phyloP scores from a whole-genome alignment of 2,888 invertebrate species.

The Scaptomyza tumidula region DNA sequence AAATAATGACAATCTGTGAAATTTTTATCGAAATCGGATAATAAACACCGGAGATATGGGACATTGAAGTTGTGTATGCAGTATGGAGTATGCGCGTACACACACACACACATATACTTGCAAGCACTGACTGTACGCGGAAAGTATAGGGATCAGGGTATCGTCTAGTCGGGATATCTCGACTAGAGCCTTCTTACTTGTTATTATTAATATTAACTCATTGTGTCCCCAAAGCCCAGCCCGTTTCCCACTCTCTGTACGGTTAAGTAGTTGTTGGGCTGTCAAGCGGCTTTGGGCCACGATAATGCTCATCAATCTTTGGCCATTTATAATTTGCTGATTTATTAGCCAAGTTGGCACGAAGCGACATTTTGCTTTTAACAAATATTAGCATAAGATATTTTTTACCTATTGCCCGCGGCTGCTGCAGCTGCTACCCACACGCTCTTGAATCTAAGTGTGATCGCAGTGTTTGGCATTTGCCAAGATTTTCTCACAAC shows the following conservation, averaged over 20 bases:
- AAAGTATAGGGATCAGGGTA: too few species aligned
- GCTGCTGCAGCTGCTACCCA: slow-evolving; percentile 70
- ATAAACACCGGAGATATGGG: too few species aligned
- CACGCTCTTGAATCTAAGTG: slow-evolving; percentile 44
- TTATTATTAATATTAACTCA: not conserved
- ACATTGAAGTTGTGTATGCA: too few species aligned
- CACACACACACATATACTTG: too few species aligned
- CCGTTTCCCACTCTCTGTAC: not conserved
- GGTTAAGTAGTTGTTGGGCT: slow-evolving; percentile 40
- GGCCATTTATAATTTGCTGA: slow-evolving; percentile 71
- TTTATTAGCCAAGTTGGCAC: slow-evolving; percentile 69
- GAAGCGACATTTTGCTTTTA: slow-evolving; percentile 77
- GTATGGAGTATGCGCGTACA: too few species aligned
- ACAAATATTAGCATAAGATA: slow-evolving; percentile 74
- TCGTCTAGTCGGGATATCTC: too few species aligned
- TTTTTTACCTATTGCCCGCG: slow-evolving; percentile 41
- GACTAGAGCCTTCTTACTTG: too few species aligned
- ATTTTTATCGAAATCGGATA: too few species aligned
- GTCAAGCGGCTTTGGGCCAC: slow-evolving; percentile 37
- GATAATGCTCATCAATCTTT: slow-evolving; percentile 71
- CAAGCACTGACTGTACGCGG: too few species aligned
- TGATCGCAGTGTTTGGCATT: slow-evolving; percentile 61
- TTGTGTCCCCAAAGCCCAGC: slow-evolving; percentile 12
- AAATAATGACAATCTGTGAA: too few species aligned
- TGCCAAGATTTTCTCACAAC: slow-evolving; percentile 76